phyloP scores from a whole-genome alignment of 2,888 invertebrate genomes.

The Hydroisotoma schaefferi region DNA sequence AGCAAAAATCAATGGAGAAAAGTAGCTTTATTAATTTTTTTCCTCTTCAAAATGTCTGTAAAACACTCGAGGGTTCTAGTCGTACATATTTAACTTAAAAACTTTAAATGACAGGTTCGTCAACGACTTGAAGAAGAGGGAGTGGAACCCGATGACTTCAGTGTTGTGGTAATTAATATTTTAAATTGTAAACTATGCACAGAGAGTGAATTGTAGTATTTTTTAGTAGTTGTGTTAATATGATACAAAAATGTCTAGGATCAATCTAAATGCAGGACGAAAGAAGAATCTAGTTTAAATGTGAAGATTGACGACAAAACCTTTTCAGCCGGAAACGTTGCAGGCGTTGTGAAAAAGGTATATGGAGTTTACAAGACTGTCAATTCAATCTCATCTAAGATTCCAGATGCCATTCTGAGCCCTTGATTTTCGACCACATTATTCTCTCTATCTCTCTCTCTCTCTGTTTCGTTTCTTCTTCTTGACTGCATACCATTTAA shows the following conservation, averaged over 20 bases:
- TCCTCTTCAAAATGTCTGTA: too few species aligned
- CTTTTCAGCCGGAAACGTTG: constrained; percentile 69
- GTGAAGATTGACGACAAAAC: constrained; percentile 73
- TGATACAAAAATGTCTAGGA: constrained; percentile 50
- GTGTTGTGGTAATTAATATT: constrained; percentile 57
- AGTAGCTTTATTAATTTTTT: too few species aligned
- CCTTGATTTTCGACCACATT: too few species aligned
- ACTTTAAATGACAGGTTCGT: constrained; percentile 66
- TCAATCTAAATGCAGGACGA: constrained; percentile 64
- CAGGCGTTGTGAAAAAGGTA: constrained; percentile 61
- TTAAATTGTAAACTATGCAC: not conserved
- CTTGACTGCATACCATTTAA: too few species aligned
- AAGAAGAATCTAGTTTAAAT: constrained; percentile 57
- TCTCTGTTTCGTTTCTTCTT: too few species aligned
- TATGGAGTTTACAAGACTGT: constrained; percentile 12
- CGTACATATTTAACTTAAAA: too few species aligned
- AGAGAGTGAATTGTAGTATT: not conserved
- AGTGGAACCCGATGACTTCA: constrained; percentile 73
- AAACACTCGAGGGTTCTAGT: too few species aligned
- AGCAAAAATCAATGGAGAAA: too few species aligned
- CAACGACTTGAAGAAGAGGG: constrained; percentile 62
- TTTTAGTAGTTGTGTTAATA: not conserved
- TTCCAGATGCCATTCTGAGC: too few species aligned
- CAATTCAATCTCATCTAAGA: constrained; percentile 4
- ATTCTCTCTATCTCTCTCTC: too few species aligned